These are phyloP conservation scores for Indicator maculatus DNA, from an alignment of 2,113 vertebrate species.

Conservation along the genomic window DNA sequence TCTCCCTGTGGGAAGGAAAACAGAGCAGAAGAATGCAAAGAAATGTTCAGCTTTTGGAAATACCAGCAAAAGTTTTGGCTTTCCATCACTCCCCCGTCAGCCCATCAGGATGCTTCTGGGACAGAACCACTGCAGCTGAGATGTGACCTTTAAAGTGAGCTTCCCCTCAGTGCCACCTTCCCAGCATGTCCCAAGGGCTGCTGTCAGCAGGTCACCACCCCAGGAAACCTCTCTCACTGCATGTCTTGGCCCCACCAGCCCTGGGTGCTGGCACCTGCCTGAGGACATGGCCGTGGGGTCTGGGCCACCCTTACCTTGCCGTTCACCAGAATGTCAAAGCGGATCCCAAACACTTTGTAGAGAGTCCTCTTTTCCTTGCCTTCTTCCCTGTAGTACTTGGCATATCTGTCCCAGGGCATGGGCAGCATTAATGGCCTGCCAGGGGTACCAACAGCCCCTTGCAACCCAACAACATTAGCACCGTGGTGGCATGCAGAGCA, in stretches of 20 bases:
- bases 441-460: background rate
- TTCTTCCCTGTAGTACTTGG: constrained; percentile 84
- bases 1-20: background rate
- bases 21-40: background rate
- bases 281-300: background rate
- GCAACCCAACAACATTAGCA: accelerated
- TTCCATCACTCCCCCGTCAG: background rate
- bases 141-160: background rate
- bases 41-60: background rate
- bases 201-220: background rate
- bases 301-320: constrained; percentile 80
- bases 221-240: background rate
- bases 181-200: background rate
- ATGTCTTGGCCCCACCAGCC: background rate
- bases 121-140: background rate
- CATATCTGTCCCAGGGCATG: constrained; percentile 74
- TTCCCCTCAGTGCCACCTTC: background rate
- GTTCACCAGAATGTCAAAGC: constrained; percentile 89
- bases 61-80: background rate
- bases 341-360: constrained; percentile 93
- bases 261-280: background rate
- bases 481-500: background rate
- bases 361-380: constrained; percentile 81
- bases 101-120: background rate
- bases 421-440: background rate